Evolutionary conservation across 2,113 vertebrate genomes (phyloP).

Genomic region (Gasterosteus nipponicus): DNA sequence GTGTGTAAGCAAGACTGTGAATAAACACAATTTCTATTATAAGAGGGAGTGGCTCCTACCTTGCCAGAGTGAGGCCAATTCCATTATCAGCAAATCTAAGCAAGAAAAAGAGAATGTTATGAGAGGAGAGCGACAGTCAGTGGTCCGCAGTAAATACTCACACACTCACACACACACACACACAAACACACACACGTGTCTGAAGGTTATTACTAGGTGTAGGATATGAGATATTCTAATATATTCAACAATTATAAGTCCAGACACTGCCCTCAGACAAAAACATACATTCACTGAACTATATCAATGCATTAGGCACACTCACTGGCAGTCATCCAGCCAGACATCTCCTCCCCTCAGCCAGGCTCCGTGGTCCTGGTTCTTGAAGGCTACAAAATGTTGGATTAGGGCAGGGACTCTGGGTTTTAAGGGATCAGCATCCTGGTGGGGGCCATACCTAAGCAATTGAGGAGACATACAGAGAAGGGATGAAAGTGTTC

Average conservation of each 20-base stretch:
- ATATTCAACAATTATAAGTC: not conserved
- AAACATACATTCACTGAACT: not conserved
- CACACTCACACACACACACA: constrained; percentile 2
- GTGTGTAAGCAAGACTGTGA: not conserved
- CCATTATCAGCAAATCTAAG: constrained; percentile 97
- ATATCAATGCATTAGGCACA: constrained; percentile 19
- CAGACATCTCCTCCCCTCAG: constrained; percentile 97
- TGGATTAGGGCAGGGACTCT: constrained; percentile 92
- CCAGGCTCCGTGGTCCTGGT: constrained; percentile 98
- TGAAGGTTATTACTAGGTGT: constrained; percentile 16
- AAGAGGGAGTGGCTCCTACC: constrained; percentile 77
- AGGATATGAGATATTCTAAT: not conserved
- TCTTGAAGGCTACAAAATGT: constrained; percentile 93
- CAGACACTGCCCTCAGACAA: not conserved
- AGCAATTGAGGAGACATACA: not conserved
- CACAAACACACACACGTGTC: constrained; percentile 2
- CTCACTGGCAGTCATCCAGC: constrained; percentile 97
- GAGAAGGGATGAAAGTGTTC: not conserved
- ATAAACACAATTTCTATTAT: too few relatives aligned
- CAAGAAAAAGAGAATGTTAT: constrained; percentile 54
- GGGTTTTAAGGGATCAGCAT: constrained; percentile 93
- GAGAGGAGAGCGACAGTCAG: not conserved
- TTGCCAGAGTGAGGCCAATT: constrained; percentile 94
- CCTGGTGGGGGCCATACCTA: constrained; percentile 95
- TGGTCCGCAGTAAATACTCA: constrained; percentile 4